phyloP scores from a whole-genome alignment of 2,113 vertebrate species.

The Accipiter virgatus region DNA sequence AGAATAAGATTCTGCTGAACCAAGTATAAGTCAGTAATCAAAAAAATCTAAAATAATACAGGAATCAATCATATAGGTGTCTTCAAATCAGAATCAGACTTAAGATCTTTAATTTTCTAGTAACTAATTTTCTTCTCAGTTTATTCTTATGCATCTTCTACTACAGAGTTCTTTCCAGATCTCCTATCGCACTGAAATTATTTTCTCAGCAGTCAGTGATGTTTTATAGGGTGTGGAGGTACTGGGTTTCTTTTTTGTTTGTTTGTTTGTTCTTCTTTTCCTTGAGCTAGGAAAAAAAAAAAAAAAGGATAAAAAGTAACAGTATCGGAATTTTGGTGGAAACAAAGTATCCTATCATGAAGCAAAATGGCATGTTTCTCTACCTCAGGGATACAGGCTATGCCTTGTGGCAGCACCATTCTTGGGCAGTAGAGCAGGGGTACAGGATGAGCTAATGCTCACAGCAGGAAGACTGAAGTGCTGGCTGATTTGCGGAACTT shows the following conservation, averaged over 20 bases:
- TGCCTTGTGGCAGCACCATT: not conserved
- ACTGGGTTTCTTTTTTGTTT: not conserved
- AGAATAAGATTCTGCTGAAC: not conserved
- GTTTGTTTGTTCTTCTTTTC: not conserved
- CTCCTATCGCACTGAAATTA: not conserved
- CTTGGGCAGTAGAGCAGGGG: not conserved
- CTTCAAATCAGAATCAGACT: not conserved
- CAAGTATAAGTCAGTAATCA: not conserved
- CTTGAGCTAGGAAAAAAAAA: not conserved
- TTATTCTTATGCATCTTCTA: not conserved
- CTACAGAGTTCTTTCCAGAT: not conserved
- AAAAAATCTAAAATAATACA: not conserved
- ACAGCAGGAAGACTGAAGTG: not conserved
- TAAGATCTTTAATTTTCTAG: not conserved
- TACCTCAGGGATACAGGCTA: not conserved
- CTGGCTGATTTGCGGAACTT: not conserved
- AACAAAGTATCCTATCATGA: not conserved
- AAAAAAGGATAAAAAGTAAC: not conserved
- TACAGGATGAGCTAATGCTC: not conserved
- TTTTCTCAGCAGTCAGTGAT: not conserved
- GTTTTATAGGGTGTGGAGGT: not conserved
- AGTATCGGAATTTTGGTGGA: not conserved
- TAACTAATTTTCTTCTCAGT: not conserved
- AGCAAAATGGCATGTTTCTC: not conserved
- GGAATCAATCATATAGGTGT: not conserved